Conservation (phyloP, 2,888 invertebrate species). For the Nephrotoma flavescens region DNA sequence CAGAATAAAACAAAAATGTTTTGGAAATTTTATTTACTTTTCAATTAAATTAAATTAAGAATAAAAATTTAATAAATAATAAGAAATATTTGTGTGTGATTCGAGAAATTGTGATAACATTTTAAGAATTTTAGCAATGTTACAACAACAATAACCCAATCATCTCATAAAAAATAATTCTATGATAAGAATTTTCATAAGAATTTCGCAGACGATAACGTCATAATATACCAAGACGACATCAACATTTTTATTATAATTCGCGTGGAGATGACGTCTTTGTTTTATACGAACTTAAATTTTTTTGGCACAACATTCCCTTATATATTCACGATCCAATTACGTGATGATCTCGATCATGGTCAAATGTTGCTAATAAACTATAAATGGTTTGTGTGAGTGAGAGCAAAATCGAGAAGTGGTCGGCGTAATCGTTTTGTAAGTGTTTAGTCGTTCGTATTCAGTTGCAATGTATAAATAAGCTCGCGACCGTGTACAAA, state of each 20-base stretch:
- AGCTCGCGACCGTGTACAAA: neutral
- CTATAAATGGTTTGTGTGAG: neutral
- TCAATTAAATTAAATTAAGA: too few relatives aligned
- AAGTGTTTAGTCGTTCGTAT: too few relatives aligned
- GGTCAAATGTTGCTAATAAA: neutral
- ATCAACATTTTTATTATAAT: neutral
- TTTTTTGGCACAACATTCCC: neutral
- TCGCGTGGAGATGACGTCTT: neutral
- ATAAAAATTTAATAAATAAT: too few relatives aligned
- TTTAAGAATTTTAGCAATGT: neutral
- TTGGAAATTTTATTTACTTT: neutral
- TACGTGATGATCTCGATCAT: neutral
- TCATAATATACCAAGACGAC: neutral
- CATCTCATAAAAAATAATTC: neutral
- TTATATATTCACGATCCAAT: neutral
- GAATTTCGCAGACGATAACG: neutral
- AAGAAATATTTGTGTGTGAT: too few relatives aligned
- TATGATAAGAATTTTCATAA: neutral
- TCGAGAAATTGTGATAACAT: neutral
- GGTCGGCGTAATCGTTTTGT: too few relatives aligned
- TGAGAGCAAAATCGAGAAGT: neutral
- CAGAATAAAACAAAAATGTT: neutral
- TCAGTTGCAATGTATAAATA: too few relatives aligned
- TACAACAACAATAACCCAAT: neutral
- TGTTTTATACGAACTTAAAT: too few relatives aligned